phyloP scores from a whole-genome alignment of 2,797 vertebrate genomes.

The Champsocephalus esox region DNA sequence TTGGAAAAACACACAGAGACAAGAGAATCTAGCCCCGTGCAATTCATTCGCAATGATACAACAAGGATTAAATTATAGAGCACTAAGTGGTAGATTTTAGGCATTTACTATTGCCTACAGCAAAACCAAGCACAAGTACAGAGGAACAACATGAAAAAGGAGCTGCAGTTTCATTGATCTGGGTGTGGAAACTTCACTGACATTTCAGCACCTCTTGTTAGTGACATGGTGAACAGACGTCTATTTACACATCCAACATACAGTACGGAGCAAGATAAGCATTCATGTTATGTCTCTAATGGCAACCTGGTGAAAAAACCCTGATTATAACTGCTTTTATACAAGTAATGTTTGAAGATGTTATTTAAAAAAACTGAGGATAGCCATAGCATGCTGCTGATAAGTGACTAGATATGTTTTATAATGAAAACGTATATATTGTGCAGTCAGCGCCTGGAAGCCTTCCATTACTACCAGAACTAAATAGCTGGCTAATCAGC shows the following conservation, averaged over 20 bases:
- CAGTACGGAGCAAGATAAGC: not conserved
- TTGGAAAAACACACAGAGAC: not conserved
- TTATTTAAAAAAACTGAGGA: too few relatives aligned
- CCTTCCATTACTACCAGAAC: slow-evolving; percentile 13
- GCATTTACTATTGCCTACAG: not conserved
- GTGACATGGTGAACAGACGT: not conserved
- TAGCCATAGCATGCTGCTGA: not conserved
- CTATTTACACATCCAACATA: not conserved
- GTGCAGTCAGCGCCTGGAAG: slow-evolving; percentile 3
- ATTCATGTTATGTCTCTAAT: not conserved
- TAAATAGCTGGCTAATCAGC: slow-evolving; percentile 10
- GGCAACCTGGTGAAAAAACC: not conserved
- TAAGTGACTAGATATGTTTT: slow-evolving; percentile 3
- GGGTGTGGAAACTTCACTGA: not conserved
- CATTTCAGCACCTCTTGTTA: not conserved
- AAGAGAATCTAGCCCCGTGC: not conserved
- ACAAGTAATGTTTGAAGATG: too few relatives aligned
- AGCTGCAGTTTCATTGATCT: not conserved
- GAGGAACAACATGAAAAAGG: not conserved
- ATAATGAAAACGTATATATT: not conserved
- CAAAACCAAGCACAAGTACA: not conserved
- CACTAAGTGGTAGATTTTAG: too few relatives aligned
- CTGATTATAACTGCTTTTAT: not conserved
- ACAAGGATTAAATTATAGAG: slow-evolving; percentile 1
- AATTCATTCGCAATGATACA: not conserved